Evolutionary conservation across 2,888 invertebrate genomes (phyloP), one percentile per base, ranked within the genome.

Genomic region (Mythimna pallens): DNA sequence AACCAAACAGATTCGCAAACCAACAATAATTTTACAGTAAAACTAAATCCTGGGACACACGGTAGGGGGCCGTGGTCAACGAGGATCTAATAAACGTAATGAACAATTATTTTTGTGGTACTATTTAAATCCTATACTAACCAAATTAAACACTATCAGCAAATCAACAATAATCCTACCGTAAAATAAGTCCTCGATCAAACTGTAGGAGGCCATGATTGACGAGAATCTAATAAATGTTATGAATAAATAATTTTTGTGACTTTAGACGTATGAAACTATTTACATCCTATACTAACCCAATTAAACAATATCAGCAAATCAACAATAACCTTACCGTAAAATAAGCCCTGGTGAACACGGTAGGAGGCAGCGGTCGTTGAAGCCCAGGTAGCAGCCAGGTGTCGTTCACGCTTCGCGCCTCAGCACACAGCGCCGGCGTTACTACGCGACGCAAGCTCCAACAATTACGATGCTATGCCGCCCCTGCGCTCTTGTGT

Each of bases 391-490:
- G 78, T 82, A 81, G 79, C 71, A 84, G 87, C 83, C 90, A 90
- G 91, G 89, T 91, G 91, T 89, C 88, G 88, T 90, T 92, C 87
- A 91, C 89, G 91, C 87, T 91, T 90, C 87, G 85, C 86, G 89
- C 87, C 67, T 86, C 86, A 77, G 74, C 85, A 84, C 88, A 83
- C 86, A 85, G 70, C 76, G 68, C 65, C 73, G 78, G 81, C 82
- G 89, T 90, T 87, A 85, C 91, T 85, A 88, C 52, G 85, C 88
- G 83, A 88, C 89, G 81, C 74, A 68, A 77, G 81, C 77, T 82
- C 67, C 55, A 68, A 80, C 78, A 80, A 73, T 77, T 81, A 81
- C 81, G 74, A 50, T 62, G 57, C 61, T 57, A 77, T 30, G 55
- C 55, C 66, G 75, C 61, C 61, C 69, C 59, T 52, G 22, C 66